Evolutionary conservation across 2,797 vertebrate species (phyloP), one percentile per base, ranked within the genome.

Genomic region (Salarias fasciatus): DNA sequence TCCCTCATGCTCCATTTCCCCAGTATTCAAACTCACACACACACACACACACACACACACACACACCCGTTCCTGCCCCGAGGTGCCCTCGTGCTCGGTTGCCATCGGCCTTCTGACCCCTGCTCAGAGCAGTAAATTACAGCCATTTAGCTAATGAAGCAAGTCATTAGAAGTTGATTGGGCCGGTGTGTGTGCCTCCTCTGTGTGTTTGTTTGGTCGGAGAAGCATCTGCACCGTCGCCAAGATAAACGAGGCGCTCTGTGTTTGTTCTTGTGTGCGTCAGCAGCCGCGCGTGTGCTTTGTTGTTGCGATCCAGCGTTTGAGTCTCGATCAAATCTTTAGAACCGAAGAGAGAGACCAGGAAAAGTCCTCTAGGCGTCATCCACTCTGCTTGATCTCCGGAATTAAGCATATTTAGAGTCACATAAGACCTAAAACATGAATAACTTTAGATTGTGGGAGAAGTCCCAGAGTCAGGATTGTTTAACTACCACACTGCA

Each of bases 81-180:
- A 4, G 40, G 60, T 68, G 53, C 75, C 81, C 72, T 47, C 33
- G 35, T 75, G 69, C 79, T 81, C 86, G 89, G 86, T 82, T 80
- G 71, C 75, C 67, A 79, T 86, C 89, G 80, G 53, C 80, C 65
- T 52, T 43, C 54, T 90, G 90, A 92, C 92, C 90, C 63, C 67
- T 69, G 66, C 38, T 73, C 67, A 58, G 72, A 67, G 68, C 72
- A 71, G 75, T 89, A 89, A 88, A 92, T 91, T 76, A 76, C 66
- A 75, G 77, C 59, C 73, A 81, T 92, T 92, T 90, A 88, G 82
- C 82, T 87, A 89, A 92, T 91, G 86, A 91, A 85, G 72, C 72
- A 37, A 75, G 70, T 89, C 75, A 83, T 91, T 89, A 82, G 77
- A 60, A 74, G 67, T 63, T 85, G 88, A 89, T 89, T 85, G 63